phyloP scores from a whole-genome alignment of 1,140 invertebrate species.

The Orius laevigatus region DNA sequence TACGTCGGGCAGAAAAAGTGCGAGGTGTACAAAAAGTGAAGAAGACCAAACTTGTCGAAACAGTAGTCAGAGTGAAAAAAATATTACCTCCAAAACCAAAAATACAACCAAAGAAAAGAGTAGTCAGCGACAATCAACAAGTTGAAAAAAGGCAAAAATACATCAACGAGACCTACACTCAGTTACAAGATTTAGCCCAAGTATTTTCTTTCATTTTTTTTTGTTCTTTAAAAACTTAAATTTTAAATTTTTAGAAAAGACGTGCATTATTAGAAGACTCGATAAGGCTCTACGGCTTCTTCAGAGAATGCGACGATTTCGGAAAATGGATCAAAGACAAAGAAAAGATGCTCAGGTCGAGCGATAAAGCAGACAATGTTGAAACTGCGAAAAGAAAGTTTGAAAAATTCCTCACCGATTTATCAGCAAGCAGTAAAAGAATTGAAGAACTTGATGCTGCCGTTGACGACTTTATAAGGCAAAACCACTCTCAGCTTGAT shows the following conservation, averaged over 20 bases:
- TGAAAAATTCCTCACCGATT: constrained; percentile 89
- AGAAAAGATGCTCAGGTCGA: constrained; percentile 68
- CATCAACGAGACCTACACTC: constrained; percentile 63
- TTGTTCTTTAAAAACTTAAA: background rate
- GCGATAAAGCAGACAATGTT: constrained; percentile 77
- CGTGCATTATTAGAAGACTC: constrained; percentile 78
- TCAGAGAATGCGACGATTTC: constrained; percentile 94
- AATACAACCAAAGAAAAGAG: constrained; percentile 21
- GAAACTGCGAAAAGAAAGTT: constrained; percentile 88
- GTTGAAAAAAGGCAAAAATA: constrained; percentile 66
- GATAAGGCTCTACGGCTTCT: constrained; percentile 84
- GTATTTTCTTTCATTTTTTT: constrained; percentile 9
- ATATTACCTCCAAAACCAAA: constrained; percentile 23
- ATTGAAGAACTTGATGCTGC: constrained; percentile 77
- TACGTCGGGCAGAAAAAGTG: constrained; percentile 67
- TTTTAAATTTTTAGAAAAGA: constrained; percentile 34
- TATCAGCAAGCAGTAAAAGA: constrained; percentile 79
- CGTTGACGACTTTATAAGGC: constrained; percentile 65
- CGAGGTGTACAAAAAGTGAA: constrained; percentile 69
- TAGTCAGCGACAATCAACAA: constrained; percentile 49
- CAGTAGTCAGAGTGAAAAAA: constrained; percentile 57
- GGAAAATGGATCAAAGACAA: constrained; percentile 96
- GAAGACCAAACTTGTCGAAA: constrained; percentile 73
- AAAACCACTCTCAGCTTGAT: constrained; percentile 76
- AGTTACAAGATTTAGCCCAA: constrained; percentile 61